These are phyloP conservation scores for Mesorhabditis belari DNA, from an alignment of 2,888 invertebrate species.

Conservation along the genomic window DNA sequence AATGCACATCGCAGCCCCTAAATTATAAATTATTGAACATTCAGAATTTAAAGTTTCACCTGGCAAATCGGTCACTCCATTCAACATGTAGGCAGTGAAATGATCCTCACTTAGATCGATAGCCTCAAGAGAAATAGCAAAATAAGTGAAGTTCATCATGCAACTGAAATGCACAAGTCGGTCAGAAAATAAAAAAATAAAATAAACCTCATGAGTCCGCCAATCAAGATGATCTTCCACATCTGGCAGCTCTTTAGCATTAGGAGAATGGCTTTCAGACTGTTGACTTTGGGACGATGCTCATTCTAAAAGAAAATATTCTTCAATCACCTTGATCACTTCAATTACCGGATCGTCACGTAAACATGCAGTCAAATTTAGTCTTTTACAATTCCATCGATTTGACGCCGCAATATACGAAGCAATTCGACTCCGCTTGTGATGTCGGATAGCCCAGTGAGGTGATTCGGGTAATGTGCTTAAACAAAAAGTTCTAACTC, in stretches of 20 bases:
- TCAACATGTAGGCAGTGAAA: conserved; percentile 10
- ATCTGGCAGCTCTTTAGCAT: neutral
- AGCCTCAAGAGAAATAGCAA: conserved; percentile 8
- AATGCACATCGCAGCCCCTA: neutral
- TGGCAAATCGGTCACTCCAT: conserved; percentile 4
- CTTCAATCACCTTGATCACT: neutral
- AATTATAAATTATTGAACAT: neutral
- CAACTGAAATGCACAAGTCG: conserved; percentile 4
- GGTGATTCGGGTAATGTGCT: conserved; percentile 12
- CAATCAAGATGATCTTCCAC: conserved; percentile 5
- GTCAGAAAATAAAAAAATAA: neutral
- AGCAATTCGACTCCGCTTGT: neutral
- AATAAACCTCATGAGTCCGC: conserved; percentile 5
- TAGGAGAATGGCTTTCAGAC: neutral
- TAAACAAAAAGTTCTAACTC: neutral
- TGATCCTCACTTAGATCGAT: conserved; percentile 6
- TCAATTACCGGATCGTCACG: neutral
- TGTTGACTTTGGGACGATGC: neutral
- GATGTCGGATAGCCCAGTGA: conserved; percentile 11
- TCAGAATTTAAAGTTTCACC: neutral
- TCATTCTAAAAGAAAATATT: neutral
- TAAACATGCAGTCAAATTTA: neutral
- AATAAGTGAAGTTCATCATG: conserved; percentile 6
- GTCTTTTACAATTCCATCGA: neutral
- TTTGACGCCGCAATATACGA: conserved; percentile 5